phyloP scores from a whole-genome alignment of 2,113 vertebrate genomes.

The Platycercus adscitus region DNA sequence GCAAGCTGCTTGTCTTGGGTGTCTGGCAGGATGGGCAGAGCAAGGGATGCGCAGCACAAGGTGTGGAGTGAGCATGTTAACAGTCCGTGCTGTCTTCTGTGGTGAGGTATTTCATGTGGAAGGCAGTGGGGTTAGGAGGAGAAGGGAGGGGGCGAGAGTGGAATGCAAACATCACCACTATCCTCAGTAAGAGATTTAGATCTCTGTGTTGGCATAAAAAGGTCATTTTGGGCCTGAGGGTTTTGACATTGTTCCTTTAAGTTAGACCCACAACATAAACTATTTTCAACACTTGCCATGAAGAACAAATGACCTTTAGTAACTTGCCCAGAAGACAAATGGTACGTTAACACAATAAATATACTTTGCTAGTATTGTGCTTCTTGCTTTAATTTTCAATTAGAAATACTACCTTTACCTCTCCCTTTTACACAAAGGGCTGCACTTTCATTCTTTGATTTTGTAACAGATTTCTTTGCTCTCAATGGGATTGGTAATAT shows the following conservation, averaged over 20 bases:
- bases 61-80: neutral
- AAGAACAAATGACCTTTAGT: slow-evolving; percentile 84
- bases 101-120: slow-evolving; percentile 20
- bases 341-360: slow-evolving; percentile 77
- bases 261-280: slow-evolving; percentile 80
- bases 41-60: neutral
- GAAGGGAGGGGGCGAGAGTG: slow-evolving; percentile 34
- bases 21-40: neutral
- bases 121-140: neutral
- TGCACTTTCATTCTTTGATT: neutral
- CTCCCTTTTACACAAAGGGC: slow-evolving; percentile 3
- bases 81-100: neutral
- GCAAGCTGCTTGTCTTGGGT: neutral
- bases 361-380: slow-evolving; percentile 46
- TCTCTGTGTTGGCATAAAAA: slow-evolving; percentile 73
- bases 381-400: slow-evolving; percentile 69
- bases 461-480: neutral
- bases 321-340: slow-evolving; percentile 80
- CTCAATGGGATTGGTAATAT: slow-evolving; percentile 8
- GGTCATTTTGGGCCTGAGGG: slow-evolving; percentile 76
- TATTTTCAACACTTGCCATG: slow-evolving; percentile 84
- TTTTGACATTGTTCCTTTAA: slow-evolving; percentile 82
- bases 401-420: slow-evolving; percentile 33
- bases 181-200: slow-evolving; percentile 72
- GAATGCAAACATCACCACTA: slow-evolving; percentile 61